phyloP scores from a whole-genome alignment of 2,888 invertebrate genomes.

The Xestia xanthographa region DNA sequence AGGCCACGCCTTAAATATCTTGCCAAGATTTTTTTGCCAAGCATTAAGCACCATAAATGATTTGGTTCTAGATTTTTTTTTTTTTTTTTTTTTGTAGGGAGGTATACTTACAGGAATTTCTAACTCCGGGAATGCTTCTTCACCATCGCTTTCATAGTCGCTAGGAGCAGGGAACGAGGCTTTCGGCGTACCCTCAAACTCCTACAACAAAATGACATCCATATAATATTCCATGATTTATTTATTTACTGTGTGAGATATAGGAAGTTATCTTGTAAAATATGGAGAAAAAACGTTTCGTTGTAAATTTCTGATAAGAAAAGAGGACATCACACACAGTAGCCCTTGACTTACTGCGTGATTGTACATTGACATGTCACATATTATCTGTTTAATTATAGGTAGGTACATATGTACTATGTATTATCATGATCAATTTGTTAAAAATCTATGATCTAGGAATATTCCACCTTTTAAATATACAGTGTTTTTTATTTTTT shows the following conservation, averaged over 20 bases:
- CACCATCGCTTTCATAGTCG: constrained; percentile 88
- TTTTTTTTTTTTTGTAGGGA: not conserved
- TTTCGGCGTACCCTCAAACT: constrained; percentile 81
- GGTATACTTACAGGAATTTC: constrained; percentile 85
- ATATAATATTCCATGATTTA: constrained; percentile 24
- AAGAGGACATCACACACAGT: constrained; percentile 67
- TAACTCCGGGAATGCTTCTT: constrained; percentile 86
- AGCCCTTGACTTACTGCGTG: constrained; percentile 74
- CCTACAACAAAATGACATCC: constrained; percentile 72
- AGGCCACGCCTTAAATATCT: constrained; percentile 51
- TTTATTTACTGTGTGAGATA: constrained; percentile 20
- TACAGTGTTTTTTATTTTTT: not conserved
- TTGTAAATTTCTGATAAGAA: constrained; percentile 69
- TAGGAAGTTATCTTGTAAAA: constrained; percentile 40
- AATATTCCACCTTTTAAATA: constrained; percentile 6
- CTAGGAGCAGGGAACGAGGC: constrained; percentile 76
- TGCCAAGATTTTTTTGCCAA: constrained; percentile 54
- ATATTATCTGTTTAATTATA: constrained; percentile 6
- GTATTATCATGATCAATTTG: constrained; percentile 6
- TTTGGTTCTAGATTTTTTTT: constrained; percentile 9
- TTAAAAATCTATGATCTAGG: constrained; percentile 5
- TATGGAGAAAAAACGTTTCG: constrained; percentile 59
- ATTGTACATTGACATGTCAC: constrained; percentile 23
- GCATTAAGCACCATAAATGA: constrained; percentile 8
- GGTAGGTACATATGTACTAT: too few relatives aligned